Evolutionary conservation across 2,888 invertebrate species (phyloP), one percentile per base, ranked within the genome.

Genomic region (Nymphalis urticae): DNA sequence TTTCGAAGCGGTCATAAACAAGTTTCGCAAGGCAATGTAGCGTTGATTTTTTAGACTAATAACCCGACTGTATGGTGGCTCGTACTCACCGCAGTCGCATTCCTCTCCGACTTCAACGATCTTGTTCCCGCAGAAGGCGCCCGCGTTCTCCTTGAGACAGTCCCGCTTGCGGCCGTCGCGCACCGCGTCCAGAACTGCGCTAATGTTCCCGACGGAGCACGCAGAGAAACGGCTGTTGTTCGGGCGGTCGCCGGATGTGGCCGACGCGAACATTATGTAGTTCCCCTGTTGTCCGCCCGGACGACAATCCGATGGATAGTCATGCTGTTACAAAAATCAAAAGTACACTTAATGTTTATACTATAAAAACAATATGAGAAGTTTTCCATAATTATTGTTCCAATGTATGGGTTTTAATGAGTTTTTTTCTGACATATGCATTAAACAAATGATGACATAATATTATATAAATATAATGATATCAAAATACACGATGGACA

Each of bases 261-360:
- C 99, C 62, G 98, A 98, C 19, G 99, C 98, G 89, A 99, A 99
- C 99, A 99, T 99, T 81, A 99, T 99, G 90, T 95, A 99, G 94
- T 99, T 99, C 68, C 99, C 99, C 75, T 95, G 95, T 48, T 96
- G 94, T 10, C 98, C 97, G 69, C 98, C 98, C 1, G 98, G 97
- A 72, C 98, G 94, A 86, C 97, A 97, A 80, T 97, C 97, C 24
- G 95, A 95, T 0, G 98, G 98, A 89, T 96, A 98, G 90, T 99
- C 98, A 89, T 99, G 98, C 98, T 98, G 89, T 2, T 88, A 80
- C 73, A 78, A 56, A 19, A 24, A 13, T 19, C 5, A 50, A 50
- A 42, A 4, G 10, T 4, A 42, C 1, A 2, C 42, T 42, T 42
- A 42, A 42, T 0, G 13, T 13, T 13, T 42, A 13, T 13, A 42